Conservation (phyloP, 2,113 vertebrate species). For the Sturnira hondurensis region DNA sequence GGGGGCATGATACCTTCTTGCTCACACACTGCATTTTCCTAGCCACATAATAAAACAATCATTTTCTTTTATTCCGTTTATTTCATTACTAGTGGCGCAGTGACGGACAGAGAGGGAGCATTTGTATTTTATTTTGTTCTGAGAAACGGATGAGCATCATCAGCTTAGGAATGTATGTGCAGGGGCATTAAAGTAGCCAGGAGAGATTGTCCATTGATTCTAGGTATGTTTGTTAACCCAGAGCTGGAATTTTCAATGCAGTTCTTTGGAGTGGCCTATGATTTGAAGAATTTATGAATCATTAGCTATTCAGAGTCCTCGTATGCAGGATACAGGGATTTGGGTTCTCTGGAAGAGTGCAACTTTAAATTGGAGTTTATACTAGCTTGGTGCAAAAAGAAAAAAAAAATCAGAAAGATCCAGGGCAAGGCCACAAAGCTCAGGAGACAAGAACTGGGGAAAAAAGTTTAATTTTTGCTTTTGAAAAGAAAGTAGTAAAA, state of each 20-base stretch:
- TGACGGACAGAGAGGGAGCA: constrained; percentile 20
- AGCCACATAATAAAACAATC: background rate
- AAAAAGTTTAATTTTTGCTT: background rate
- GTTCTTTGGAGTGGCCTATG: constrained; percentile 31
- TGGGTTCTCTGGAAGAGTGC: background rate
- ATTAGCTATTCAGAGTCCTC: background rate
- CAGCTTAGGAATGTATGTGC: constrained; percentile 10
- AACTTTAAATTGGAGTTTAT: background rate
- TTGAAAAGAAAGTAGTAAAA: background rate
- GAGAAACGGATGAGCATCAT: constrained; percentile 26
- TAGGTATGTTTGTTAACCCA: background rate
- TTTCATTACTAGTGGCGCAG: background rate
- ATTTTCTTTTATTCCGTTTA: background rate
- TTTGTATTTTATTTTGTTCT: background rate
- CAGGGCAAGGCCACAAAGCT: background rate
- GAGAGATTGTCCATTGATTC: constrained; percentile 44
- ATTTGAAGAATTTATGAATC: background rate
- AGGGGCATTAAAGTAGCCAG: constrained; percentile 49
- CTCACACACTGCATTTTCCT: background rate
- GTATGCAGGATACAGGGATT: background rate
- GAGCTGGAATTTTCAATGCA: constrained; percentile 10
- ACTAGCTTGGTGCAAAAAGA: background rate
- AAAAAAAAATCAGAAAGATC: background rate
- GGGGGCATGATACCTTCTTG: background rate
- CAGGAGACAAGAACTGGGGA: background rate